phyloP scores from a whole-genome alignment of 2,888 invertebrate genomes.

The Tachina fera region DNA sequence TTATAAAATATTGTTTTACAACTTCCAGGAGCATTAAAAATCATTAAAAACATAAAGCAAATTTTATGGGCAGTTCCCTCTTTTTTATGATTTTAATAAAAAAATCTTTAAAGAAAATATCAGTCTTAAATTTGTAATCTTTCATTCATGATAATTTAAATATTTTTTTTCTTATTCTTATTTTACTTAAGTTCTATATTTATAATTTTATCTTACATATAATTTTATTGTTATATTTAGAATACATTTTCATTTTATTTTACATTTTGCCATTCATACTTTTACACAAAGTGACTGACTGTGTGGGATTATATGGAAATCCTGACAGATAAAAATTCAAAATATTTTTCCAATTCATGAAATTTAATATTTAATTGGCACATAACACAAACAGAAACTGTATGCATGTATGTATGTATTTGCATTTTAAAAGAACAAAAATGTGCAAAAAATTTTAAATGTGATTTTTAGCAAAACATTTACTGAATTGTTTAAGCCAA shows the following conservation, averaged over 20 bases:
- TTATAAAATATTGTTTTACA: not conserved
- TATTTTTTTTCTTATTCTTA: not conserved
- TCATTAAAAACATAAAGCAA: not conserved
- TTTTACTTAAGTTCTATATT: constrained; percentile 1
- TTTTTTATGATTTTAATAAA: no score
- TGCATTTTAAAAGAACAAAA: constrained; percentile 20
- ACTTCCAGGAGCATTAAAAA: not conserved
- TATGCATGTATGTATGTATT: not conserved
- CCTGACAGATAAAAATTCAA: constrained; percentile 32
- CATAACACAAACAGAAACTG: constrained; percentile 52
- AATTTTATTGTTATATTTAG: constrained; percentile 43
- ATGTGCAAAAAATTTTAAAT: not conserved
- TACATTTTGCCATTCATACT: not conserved
- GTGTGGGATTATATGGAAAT: constrained; percentile 15
- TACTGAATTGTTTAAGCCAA: not conserved
- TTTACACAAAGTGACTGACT: not conserved
- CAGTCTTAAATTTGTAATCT: not conserved
- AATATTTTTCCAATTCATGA: constrained; percentile 67
- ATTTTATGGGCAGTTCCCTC: not conserved
- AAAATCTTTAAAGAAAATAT: no score
- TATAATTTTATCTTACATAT: not conserved
- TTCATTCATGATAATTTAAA: not conserved
- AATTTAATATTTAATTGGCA: constrained; percentile 70
- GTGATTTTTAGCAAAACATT: not conserved
- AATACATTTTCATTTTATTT: constrained; percentile 5